Percentiles rank a stretch among this genome's conserved stretches.
These are phyloP conservation scores for Eulithis testata DNA, from an alignment of 2,888 invertebrate species.

Conservation along the genomic window DNA sequence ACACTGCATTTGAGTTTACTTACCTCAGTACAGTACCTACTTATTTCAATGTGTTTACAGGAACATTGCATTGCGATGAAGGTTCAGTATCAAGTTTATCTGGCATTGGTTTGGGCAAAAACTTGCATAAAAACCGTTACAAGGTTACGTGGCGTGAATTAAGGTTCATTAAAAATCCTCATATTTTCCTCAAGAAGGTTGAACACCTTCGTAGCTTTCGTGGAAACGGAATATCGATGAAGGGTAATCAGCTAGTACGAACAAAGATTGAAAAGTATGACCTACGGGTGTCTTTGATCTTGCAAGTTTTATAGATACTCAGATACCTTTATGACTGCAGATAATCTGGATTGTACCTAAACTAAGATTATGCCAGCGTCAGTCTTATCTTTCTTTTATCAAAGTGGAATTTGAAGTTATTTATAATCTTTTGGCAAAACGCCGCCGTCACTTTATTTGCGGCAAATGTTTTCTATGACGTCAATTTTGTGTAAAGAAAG, in stretches of 20 bases:
- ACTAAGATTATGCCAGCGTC: conserved; percentile 22
- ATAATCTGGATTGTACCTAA: conserved; percentile 17
- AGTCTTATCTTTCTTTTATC: conserved; percentile 57
- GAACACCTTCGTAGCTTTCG: conserved; percentile 31
- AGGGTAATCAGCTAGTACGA: too few species aligned
- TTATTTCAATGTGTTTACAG: conserved; percentile 1
- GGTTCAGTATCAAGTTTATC: conserved; percentile 46
- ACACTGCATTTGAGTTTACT: not conserved
- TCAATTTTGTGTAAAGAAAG: conserved; percentile 30
- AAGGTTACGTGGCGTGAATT: conserved; percentile 3
- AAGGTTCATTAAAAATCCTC: conserved; percentile 24
- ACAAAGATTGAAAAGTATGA: too few species aligned
- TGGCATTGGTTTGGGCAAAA: conserved; percentile 45
- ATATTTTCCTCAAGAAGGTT: conserved; percentile 34
- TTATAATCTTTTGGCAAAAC: conserved; percentile 51
- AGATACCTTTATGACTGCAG: conserved; percentile 7
- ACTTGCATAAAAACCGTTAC: conserved; percentile 36
- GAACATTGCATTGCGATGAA: conserved; percentile 11
- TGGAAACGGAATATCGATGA: conserved; percentile 1
- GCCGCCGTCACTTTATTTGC: conserved; percentile 51
- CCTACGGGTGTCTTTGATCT: too few species aligned
- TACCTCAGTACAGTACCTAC: not conserved
- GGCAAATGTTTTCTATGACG: conserved; percentile 43
- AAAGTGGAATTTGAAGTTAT: conserved; percentile 49
- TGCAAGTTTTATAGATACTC: too few species aligned